Percentiles rank a stretch among this genome's conserved stretches.
These are phyloP conservation scores for Trissoscelio sp. DNA, from an alignment of 2,888 invertebrate species.

Conservation along the genomic window DNA sequence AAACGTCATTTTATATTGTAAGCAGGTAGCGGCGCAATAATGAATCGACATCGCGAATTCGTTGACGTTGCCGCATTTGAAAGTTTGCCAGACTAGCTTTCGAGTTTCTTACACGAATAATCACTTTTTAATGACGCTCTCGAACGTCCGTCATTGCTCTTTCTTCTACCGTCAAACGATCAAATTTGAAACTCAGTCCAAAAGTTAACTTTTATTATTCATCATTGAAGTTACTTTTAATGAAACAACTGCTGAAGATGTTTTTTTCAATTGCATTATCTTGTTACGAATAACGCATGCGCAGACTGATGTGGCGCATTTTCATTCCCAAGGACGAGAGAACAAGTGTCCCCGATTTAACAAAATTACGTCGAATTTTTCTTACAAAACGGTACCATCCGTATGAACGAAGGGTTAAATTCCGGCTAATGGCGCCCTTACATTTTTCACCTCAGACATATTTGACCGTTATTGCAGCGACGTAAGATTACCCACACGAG, in stretches of 20 bases:
- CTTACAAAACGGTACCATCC: slow-evolving; percentile 11
- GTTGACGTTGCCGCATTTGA: slow-evolving; percentile 58
- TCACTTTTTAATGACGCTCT: slow-evolving; percentile 60
- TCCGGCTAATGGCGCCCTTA: slow-evolving; percentile 44
- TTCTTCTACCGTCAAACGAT: slow-evolving; percentile 49
- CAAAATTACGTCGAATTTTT: slow-evolving; percentile 8
- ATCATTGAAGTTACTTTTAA: slow-evolving; percentile 16
- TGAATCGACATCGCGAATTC: slow-evolving; percentile 50
- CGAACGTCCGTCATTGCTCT: slow-evolving; percentile 49
- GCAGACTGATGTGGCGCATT: background rate
- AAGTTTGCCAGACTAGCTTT: slow-evolving; percentile 57
- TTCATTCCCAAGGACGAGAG: background rate
- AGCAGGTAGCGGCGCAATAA: slow-evolving; percentile 42
- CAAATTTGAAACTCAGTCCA: slow-evolving; percentile 38
- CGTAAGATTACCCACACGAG: slow-evolving; percentile 44
- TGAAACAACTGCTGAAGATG: slow-evolving; percentile 3
- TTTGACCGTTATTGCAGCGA: slow-evolving; percentile 58
- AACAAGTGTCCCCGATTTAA: slow-evolving; percentile 3
- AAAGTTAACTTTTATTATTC: slow-evolving; percentile 31
- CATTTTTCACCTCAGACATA: slow-evolving; percentile 52
- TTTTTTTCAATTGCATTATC: slow-evolving; percentile 5
- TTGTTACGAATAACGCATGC: slow-evolving; percentile 1
- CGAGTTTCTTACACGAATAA: slow-evolving; percentile 59
- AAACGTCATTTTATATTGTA: slow-evolving; percentile 55
- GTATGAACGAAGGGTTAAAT: slow-evolving; percentile 39